phyloP scores from a whole-genome alignment of 2,797 vertebrate species.

The Pseudomugil gertrudae region DNA sequence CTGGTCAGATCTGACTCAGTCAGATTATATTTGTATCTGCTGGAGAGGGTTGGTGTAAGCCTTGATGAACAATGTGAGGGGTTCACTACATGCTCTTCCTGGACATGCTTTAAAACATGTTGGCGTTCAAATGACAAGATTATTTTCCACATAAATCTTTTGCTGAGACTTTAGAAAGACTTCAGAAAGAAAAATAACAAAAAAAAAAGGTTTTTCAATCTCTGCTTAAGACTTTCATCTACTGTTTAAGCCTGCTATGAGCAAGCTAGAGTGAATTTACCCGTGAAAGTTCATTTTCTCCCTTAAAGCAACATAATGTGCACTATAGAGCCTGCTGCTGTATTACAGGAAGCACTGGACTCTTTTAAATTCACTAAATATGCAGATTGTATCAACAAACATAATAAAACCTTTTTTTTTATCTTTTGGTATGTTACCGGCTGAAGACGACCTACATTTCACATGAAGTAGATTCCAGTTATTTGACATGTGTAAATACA shows the following conservation, averaged over 20 bases:
- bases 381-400: background rate
- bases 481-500: no score
- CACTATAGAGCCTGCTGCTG: background rate
- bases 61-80: no score
- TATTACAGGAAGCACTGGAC: background rate
- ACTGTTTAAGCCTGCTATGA: background rate
- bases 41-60: background rate
- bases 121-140: background rate
- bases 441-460: no score
- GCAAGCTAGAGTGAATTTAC: background rate
- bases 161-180: background rate
- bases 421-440: background rate
- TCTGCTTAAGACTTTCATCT: background rate
- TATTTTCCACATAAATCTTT: background rate
- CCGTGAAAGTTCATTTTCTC: no score
- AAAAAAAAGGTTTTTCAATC: no score
- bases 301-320: background rate
- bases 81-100: no score
- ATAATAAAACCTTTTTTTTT: background rate
- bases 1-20: background rate
- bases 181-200: background rate
- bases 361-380: background rate
- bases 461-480: no score
- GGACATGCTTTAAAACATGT: background rate
- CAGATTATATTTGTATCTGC: background rate